phyloP scores from a whole-genome alignment of 2,797 vertebrate genomes.

The Catostomus latipinnis region DNA sequence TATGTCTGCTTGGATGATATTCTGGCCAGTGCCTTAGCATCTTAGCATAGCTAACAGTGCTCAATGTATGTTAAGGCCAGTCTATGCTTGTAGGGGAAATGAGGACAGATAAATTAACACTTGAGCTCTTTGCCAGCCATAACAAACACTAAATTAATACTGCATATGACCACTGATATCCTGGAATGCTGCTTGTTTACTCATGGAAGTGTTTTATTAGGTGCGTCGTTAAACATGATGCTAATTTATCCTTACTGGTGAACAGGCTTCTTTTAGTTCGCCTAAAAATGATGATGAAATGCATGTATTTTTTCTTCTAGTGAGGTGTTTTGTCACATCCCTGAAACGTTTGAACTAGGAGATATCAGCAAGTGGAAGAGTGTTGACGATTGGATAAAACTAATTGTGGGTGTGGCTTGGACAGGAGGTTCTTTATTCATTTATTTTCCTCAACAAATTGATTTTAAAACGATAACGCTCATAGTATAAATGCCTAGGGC shows the following conservation, averaged over 20 bases:
- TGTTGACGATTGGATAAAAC: too few species aligned
- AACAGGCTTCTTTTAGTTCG: too few species aligned
- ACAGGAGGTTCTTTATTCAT: too few species aligned
- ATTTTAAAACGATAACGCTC: too few species aligned
- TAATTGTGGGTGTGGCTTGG: too few species aligned
- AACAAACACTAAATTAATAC: slow-evolving; percentile 8
- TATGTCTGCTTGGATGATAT: slow-evolving; percentile 60
- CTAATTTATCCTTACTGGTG: neutral
- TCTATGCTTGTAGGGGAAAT: neutral
- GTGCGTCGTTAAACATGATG: neutral
- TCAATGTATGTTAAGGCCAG: neutral
- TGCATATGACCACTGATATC: neutral
- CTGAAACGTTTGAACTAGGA: too few species aligned
- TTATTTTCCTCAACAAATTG: too few species aligned
- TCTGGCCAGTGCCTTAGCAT: slow-evolving; percentile 25
- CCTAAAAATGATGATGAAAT: too few species aligned
- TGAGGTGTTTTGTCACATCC: too few species aligned
- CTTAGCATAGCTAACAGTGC: neutral
- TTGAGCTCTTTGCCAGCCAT: slow-evolving; percentile 7
- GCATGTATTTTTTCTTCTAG: too few species aligned
- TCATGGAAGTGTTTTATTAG: neutral
- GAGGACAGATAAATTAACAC: slow-evolving; percentile 12
- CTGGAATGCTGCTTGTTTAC: neutral
- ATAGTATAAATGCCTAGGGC: too few species aligned
- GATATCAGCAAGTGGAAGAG: too few species aligned